Conservation (phyloP, 92 coral and sea anemone genomes). For the Anthopleura xanthogrammica region DNA sequence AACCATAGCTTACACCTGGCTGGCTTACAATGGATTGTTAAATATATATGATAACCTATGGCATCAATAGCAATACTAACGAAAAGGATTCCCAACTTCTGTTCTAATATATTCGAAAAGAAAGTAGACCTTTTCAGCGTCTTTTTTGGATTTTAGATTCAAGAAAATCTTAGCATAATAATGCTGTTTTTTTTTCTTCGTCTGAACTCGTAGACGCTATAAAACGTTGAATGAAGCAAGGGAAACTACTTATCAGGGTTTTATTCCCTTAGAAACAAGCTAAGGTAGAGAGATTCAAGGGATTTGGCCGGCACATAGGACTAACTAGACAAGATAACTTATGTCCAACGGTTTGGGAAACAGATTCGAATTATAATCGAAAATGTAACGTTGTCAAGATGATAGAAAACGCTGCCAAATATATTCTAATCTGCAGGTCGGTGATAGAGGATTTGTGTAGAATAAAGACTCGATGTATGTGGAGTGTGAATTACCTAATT, state of each 20-base stretch:
- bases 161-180: not conserved
- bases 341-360: not conserved
- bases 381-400: constrained; percentile 4
- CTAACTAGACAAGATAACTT: not conserved
- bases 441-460: not conserved
- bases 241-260: not conserved
- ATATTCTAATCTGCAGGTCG: not conserved
- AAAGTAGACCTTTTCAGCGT: not conserved
- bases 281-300: not conserved
- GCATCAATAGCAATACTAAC: not conserved
- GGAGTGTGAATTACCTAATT: not conserved
- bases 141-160: not conserved
- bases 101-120: not conserved
- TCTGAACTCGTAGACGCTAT: not conserved
- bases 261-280: not conserved
- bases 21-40: not conserved
- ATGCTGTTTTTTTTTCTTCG: not conserved
- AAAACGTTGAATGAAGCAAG: not conserved
- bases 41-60: not conserved
- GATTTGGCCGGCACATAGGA: not conserved
- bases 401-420: not conserved
- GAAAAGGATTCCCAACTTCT: not conserved
- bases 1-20: not conserved
- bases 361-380: not conserved
- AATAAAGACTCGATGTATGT: not conserved